Base-by-base conservation (phyloP, 2,113 vertebrate genomes). In the Eptesicus fuscus region DNA sequence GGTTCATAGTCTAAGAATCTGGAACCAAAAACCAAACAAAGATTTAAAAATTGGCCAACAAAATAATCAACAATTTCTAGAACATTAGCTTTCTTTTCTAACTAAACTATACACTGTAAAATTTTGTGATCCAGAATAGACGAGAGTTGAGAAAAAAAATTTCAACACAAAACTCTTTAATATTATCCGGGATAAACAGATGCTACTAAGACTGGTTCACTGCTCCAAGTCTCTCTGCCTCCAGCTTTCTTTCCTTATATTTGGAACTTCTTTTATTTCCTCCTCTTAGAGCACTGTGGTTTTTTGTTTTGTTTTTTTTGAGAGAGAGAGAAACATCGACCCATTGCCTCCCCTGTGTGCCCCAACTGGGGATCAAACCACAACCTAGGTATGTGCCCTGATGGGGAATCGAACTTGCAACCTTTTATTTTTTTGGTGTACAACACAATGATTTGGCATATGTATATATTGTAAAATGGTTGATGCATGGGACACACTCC, bases 11-110 rank as follows among this genome's bases (percentile, higher is more conserved):
- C n/a, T 77, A 82, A 95, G 47, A 44, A 93, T 83, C 42, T 93
- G 25, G 86, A 93, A 44, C 25, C 51, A n/a, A 88, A 95, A 73
- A 85, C 28, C 28, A 96, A 92, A 23, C 23, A 44, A 82, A 77
- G 20, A 10, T 83, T 88, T 74, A 95, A 82, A 94, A 94, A 80
- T 56, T 82, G 42, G 74, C 59, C 37, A 92, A 49, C 49, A 92
- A 78, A 85, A 89, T 53, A 84, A 93, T 71, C 61, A 71, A 83
- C 23, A 67, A 84, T 84, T 95, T 95, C 13, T 61, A 53, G 35
- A 91, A 40, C 56, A 84, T 69, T 95, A 51, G 35, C 49, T 93
- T 16, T 83, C 59, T 80, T 88, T 88, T 94, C 73, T 76, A 30
- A 92, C 22, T 69, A 76, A 87, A 95, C 11, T 79, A 59, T 42